These are phyloP conservation scores for Pyrrhosoma nymphula DNA, from an alignment of 2,888 invertebrate species.

Conservation along the genomic window DNA sequence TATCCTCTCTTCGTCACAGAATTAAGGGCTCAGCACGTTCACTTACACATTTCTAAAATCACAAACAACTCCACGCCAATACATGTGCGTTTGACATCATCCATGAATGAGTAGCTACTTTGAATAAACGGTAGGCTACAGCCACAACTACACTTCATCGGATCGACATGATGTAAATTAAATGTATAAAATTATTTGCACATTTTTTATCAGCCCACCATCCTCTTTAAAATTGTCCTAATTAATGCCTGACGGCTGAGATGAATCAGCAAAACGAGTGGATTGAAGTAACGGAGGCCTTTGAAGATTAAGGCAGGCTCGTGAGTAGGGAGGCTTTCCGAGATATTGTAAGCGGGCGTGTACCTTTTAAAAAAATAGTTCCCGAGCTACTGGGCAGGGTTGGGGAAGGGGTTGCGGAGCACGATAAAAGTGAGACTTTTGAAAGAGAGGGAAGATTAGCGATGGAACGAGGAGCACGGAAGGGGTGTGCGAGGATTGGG, in stretches of 20 bases:
- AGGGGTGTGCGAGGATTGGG: neutral
- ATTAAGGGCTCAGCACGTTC: too few species aligned
- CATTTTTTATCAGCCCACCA: too few species aligned
- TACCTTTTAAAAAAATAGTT: neutral
- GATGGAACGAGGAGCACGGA: neutral
- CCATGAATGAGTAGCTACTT: too few species aligned
- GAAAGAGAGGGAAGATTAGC: constrained; percentile 13
- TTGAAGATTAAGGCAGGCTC: neutral
- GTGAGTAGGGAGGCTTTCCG: neutral
- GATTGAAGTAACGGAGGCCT: neutral
- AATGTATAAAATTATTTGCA: too few species aligned
- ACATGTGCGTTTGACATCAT: too few species aligned
- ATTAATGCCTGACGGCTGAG: neutral
- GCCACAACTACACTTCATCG: too few species aligned
- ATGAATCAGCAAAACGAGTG: neutral
- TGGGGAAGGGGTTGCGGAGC: neutral
- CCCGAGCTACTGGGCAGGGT: neutral
- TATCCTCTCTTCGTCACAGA: too few species aligned
- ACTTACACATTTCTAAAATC: too few species aligned
- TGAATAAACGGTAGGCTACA: too few species aligned
- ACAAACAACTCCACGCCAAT: too few species aligned
- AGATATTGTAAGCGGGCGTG: neutral
- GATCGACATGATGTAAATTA: too few species aligned
- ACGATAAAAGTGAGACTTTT: neutral
- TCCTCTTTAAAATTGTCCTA: too few species aligned